phyloP scores from a whole-genome alignment of 2,888 invertebrate species.

The Steinernema hermaphroditum region DNA sequence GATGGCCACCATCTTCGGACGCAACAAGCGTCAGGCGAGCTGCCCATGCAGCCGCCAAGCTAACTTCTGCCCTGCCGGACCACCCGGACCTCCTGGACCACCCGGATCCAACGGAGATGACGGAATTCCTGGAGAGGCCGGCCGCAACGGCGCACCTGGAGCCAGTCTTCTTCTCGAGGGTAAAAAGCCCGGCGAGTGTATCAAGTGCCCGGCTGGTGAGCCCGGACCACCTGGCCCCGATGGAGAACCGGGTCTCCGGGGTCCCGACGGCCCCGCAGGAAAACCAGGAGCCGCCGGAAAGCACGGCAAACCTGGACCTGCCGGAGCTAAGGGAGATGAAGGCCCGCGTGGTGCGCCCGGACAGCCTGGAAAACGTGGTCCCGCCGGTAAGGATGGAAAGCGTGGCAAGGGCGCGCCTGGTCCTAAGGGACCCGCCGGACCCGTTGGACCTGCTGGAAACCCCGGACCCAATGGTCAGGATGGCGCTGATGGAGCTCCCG shows the following conservation, averaged over 20 bases:
- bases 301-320: conserved; percentile 38
- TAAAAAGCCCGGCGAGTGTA: neutral
- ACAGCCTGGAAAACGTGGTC: too few relatives aligned
- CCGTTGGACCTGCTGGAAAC: conserved; percentile 3
- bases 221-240: conserved; percentile 32
- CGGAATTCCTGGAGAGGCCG: conserved; percentile 36
- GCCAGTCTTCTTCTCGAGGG: too few relatives aligned
- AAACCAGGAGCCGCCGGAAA: conserved; percentile 44
- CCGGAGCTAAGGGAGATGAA: conserved; percentile 19
- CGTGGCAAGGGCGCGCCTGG: too few relatives aligned
- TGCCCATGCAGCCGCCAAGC: conserved; percentile 31
- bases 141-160: neutral
- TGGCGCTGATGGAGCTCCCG: neutral
- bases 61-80: conserved; percentile 40
- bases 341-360: too few relatives aligned
- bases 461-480: neutral
- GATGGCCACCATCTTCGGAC: conserved; percentile 29
- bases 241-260: conserved; percentile 21
- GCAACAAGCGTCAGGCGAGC: conserved; percentile 36
- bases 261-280: conserved; percentile 37
- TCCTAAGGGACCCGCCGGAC: conserved; percentile 35
- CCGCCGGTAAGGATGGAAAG: too few relatives aligned
- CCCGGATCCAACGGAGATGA: conserved; percentile 33
- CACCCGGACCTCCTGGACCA: conserved; percentile 50
- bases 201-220: conserved; percentile 27